These are phyloP conservation scores for Caenorhabditis imperialis DNA, from an alignment of 2,888 invertebrate genomes.

Conservation along the genomic window DNA sequence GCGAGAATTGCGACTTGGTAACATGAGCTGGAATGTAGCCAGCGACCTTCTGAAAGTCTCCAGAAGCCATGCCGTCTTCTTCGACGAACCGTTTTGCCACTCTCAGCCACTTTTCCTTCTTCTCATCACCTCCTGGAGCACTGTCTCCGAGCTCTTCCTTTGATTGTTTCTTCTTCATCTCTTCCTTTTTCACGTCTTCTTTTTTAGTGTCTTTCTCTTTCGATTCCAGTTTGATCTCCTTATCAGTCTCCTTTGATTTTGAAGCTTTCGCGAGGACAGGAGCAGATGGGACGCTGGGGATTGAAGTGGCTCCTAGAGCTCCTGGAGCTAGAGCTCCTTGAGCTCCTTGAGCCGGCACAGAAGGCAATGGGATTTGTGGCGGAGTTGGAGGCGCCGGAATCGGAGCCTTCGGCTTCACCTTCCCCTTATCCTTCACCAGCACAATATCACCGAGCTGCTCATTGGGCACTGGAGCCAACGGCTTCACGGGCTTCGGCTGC, in stretches of 20 bases:
- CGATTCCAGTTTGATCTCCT: not conserved
- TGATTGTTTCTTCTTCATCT: not conserved
- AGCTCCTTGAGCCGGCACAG: too few relatives aligned
- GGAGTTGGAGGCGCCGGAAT: too few relatives aligned
- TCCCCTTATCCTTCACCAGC: not conserved
- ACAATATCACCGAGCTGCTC: slow-evolving; percentile 3
- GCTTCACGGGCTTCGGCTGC: not conserved
- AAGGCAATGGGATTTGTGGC: too few relatives aligned
- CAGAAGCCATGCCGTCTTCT: slow-evolving; percentile 16
- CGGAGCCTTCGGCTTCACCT: not conserved
- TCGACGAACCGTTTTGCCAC: slow-evolving; percentile 3
- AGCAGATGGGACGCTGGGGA: too few relatives aligned
- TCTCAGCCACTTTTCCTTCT: slow-evolving; percentile 5
- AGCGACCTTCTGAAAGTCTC: slow-evolving; percentile 20
- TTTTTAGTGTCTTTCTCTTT: not conserved
- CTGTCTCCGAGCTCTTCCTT: not conserved
- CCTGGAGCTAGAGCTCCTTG: too few relatives aligned
- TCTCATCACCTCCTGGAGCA: not conserved
- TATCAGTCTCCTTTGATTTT: not conserved
- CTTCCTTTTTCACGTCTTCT: not conserved
- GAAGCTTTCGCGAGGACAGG: too few relatives aligned
- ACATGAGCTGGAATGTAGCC: slow-evolving; percentile 41
- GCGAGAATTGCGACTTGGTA: slow-evolving; percentile 20
- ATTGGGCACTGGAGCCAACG: not conserved
- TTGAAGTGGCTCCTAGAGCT: too few relatives aligned